phyloP scores from a whole-genome alignment of 1,140 invertebrate species.

The Araneus ventricosus region DNA sequence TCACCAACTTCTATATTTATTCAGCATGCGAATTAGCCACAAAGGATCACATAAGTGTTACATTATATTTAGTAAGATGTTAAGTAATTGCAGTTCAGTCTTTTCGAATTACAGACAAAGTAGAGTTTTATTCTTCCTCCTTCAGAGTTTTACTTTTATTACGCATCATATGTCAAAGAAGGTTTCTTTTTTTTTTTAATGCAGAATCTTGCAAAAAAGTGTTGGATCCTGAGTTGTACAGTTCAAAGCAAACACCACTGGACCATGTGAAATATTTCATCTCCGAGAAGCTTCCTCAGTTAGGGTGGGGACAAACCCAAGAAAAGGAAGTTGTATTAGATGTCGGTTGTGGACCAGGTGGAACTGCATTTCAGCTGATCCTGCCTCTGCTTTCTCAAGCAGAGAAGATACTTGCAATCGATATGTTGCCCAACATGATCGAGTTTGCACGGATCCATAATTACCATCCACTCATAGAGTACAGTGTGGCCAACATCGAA shows the following conservation, averaged over 20 bases:
- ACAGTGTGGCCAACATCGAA: constrained; percentile 29
- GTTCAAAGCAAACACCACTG: not conserved
- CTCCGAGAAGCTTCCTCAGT: not conserved
- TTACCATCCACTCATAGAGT: constrained; percentile 9
- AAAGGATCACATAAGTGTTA: no score
- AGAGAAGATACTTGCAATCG: constrained; percentile 27
- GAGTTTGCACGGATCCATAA: constrained; percentile 36
- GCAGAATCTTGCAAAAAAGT: not conserved
- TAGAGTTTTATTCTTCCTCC: no score
- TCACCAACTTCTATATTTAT: no score
- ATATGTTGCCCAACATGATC: constrained; percentile 46
- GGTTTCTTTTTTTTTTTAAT: not conserved
- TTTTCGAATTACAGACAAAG: no score
- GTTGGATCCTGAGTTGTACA: not conserved
- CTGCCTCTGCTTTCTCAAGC: constrained; percentile 6
- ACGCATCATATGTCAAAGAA: not conserved
- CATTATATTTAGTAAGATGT: no score
- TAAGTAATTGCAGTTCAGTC: no score
- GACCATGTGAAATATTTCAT: not conserved
- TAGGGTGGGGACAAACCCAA: not conserved
- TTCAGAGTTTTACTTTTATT: no score
- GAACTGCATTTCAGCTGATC: not conserved
- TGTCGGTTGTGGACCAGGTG: constrained; percentile 61
- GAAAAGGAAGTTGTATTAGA: constrained; percentile 36
- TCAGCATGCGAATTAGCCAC: no score